Conservation (phyloP, 2,888 invertebrate genomes). For the Monoplex corrugatus region DNA sequence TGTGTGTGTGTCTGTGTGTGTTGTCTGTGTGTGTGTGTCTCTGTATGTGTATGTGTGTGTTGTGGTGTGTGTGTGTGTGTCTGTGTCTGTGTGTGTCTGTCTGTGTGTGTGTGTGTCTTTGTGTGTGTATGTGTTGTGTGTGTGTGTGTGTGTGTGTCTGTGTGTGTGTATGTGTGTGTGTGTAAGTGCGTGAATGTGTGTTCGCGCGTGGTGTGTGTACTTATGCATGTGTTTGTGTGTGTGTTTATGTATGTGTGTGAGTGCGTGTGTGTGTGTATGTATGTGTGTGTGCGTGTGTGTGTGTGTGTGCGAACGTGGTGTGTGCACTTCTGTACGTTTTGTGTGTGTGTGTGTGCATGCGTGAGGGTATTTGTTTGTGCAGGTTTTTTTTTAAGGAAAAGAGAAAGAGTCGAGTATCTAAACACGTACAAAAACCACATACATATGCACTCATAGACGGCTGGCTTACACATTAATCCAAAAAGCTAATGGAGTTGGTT, state of each 20-base stretch:
- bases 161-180: background rate
- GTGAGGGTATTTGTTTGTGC: background rate
- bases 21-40: no score
- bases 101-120: background rate
- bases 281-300: conserved; percentile 7
- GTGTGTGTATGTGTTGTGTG: background rate
- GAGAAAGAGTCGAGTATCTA: no score
- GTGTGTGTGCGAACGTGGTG: background rate
- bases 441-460: no score
- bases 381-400: no score
- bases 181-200: background rate
- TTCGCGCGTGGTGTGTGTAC: background rate
- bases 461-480: no score
- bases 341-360: background rate
- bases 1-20: no score
- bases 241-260: background rate
- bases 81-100: background rate
- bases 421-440: no score
- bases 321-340: background rate
- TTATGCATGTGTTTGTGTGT: background rate
- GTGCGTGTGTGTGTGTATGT: background rate
- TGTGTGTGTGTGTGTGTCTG: background rate
- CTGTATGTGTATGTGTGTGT: no score
- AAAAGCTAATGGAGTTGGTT: no score
- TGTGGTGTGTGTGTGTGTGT: no score